Percentiles rank a stretch among this genome's conserved stretches.
Conservation (phyloP, 2,888 invertebrate species). For the Caenorhabditis japonica region DNA sequence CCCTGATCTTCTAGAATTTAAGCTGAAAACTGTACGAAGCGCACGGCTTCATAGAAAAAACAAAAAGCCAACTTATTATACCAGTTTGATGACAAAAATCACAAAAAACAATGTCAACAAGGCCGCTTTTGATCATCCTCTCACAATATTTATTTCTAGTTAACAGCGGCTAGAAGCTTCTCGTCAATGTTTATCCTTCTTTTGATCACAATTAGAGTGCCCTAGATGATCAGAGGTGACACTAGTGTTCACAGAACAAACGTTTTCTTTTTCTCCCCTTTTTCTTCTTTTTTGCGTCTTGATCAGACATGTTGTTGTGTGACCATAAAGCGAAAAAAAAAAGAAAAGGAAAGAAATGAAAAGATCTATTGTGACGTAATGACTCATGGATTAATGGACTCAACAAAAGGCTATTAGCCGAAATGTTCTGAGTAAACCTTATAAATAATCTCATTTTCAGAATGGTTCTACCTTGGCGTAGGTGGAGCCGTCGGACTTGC, state of each 20-base stretch:
- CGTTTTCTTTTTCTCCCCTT: conserved; percentile 14
- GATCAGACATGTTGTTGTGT: conserved; percentile 23
- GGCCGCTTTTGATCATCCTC: too few species aligned
- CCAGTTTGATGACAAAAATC: too few species aligned
- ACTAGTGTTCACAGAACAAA: neutral
- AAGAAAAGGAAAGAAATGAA: neutral
- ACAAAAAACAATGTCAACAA: too few species aligned
- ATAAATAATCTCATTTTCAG: conserved; percentile 48
- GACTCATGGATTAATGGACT: conserved; percentile 9
- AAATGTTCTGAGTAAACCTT: neutral
- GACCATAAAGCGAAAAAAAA: neutral
- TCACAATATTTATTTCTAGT: too few species aligned
- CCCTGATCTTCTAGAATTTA: too few species aligned
- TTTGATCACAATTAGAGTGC: neutral
- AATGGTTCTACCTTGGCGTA: conserved; percentile 69
- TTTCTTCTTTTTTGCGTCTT: conserved; percentile 6
- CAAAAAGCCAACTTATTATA: too few species aligned
- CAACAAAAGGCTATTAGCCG: neutral
- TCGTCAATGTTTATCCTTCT: too few species aligned
- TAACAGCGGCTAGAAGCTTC: too few species aligned
- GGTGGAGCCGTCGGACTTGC: conserved; percentile 66
- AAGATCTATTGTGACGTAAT: conserved; percentile 2
- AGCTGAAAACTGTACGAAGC: too few species aligned
- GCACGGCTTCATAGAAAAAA: too few species aligned
- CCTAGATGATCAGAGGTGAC: neutral